phyloP scores from a whole-genome alignment of 2,888 invertebrate species.

The Pandemis heparana region DNA sequence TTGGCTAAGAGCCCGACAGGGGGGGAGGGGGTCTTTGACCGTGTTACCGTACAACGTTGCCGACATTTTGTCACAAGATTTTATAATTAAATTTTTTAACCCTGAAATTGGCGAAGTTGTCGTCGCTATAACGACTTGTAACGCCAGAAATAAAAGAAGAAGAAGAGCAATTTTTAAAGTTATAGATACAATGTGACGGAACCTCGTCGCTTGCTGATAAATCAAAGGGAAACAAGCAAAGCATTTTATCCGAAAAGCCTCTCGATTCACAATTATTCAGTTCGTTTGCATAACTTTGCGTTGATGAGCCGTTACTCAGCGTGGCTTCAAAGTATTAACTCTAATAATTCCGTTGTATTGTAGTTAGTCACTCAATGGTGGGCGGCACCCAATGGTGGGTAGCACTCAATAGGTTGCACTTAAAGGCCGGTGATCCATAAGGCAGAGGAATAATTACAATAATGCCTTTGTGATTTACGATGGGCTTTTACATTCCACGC shows the following conservation, averaged over 20 bases:
- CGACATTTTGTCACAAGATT: no score
- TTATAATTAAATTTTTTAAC: no score
- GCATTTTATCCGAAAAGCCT: constrained; percentile 10
- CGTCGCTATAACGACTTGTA: no score
- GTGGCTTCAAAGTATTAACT: constrained; percentile 3
- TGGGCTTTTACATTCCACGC: background rate
- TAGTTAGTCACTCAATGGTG: background rate
- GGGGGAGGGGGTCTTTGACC: no score
- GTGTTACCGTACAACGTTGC: no score
- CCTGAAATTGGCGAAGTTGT: no score
- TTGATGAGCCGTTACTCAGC: background rate
- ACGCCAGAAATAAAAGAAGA: no score
- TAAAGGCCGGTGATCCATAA: background rate
- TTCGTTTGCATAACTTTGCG: constrained; percentile 12
- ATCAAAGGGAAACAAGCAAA: constrained; percentile 8
- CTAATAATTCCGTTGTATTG: background rate
- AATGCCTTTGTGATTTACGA: background rate
- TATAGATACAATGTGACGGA: background rate
- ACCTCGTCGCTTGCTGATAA: background rate
- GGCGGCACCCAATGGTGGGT: background rate
- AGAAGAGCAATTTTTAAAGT: background rate
- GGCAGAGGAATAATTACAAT: background rate
- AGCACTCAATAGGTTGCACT: constrained; percentile 2
- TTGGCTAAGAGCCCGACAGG: no score
- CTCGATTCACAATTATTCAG: constrained; percentile 14